A percentile compares a stretch with the other conserved stretches of the same genome.
phyloP scores from a whole-genome alignment of 2,113 vertebrate species.

The Callipepla squamata region DNA sequence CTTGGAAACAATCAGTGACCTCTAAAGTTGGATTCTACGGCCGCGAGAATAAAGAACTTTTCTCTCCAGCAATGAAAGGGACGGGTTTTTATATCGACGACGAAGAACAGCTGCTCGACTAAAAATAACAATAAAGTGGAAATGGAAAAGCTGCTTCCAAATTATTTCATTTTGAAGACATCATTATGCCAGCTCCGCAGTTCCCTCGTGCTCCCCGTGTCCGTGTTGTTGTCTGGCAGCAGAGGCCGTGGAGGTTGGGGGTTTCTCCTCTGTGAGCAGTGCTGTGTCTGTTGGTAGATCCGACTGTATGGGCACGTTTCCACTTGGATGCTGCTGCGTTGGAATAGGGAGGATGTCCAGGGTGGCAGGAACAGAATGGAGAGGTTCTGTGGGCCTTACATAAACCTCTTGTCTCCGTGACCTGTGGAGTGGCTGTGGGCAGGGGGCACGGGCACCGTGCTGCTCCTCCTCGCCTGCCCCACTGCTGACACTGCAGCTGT shows the following conservation, averaged over 20 bases:
- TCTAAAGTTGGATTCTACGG: constrained; percentile 54
- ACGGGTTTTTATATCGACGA: constrained; percentile 45
- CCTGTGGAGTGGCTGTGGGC: neutral
- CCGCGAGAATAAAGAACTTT: constrained; percentile 18
- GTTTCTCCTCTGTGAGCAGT: neutral
- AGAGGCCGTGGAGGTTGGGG: neutral
- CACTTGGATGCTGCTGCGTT: neutral
- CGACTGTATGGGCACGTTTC: neutral
- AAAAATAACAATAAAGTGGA: constrained; percentile 63
- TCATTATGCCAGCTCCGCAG: neutral
- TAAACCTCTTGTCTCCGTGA: too few species aligned
- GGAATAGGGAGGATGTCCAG: too few species aligned
- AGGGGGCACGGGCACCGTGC: neutral
- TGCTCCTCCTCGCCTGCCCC: neutral
- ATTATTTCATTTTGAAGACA: constrained; percentile 43
- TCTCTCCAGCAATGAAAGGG: constrained; percentile 28
- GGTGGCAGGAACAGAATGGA: too few species aligned
- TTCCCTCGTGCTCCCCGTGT: neutral
- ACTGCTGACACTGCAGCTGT: neutral
- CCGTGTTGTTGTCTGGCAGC: neutral
- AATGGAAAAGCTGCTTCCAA: constrained; percentile 52
- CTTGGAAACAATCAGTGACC: constrained; percentile 66
- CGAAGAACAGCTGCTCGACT: constrained; percentile 54
- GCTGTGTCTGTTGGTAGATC: neutral
- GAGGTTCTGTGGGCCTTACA: too few species aligned